Evolutionary conservation across 1,140 invertebrate genomes (phyloP).

Genomic region (Bradynema listronoti): DNA sequence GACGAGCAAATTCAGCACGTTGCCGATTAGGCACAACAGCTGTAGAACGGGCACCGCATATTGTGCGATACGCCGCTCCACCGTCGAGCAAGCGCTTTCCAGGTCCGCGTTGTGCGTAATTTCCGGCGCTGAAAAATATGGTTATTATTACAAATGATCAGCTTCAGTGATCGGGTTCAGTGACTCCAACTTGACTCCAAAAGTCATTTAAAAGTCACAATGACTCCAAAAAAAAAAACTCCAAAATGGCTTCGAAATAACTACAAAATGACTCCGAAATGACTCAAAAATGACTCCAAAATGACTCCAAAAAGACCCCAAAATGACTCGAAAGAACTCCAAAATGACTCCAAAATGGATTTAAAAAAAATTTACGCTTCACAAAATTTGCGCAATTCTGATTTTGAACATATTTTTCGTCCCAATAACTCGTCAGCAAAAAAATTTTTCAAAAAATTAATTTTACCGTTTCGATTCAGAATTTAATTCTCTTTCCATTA

Average conservation of each 20-base stretch:
- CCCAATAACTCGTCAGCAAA: too few relatives aligned
- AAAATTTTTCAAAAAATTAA: too few relatives aligned
- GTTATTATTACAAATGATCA: background rate
- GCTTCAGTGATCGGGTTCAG: background rate
- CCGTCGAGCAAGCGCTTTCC: constrained; percentile 18
- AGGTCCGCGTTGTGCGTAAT: constrained; percentile 36
- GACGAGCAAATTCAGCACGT: constrained; percentile 51
- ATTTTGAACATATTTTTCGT: too few relatives aligned
- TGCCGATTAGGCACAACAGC: constrained; percentile 51
- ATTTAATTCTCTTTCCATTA: too few relatives aligned
- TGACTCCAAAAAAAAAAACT: background rate
- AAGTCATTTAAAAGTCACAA: background rate
- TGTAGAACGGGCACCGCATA: constrained; percentile 42
- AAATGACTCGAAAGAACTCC: too few relatives aligned
- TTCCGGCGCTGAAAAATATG: constrained; percentile 31
- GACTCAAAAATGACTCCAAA: background rate
- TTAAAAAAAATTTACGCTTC: too few relatives aligned
- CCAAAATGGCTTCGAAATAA: constrained; percentile 9
- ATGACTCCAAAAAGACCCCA: background rate
- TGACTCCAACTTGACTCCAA: constrained; percentile 24
- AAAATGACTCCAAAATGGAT: too few relatives aligned
- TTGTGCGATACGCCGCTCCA: constrained; percentile 34
- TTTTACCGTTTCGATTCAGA: too few relatives aligned
- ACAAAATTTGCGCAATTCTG: too few relatives aligned
- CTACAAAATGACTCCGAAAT: background rate